Conservation (phyloP, 2,113 vertebrate genomes). For the Eira barbara region DNA sequence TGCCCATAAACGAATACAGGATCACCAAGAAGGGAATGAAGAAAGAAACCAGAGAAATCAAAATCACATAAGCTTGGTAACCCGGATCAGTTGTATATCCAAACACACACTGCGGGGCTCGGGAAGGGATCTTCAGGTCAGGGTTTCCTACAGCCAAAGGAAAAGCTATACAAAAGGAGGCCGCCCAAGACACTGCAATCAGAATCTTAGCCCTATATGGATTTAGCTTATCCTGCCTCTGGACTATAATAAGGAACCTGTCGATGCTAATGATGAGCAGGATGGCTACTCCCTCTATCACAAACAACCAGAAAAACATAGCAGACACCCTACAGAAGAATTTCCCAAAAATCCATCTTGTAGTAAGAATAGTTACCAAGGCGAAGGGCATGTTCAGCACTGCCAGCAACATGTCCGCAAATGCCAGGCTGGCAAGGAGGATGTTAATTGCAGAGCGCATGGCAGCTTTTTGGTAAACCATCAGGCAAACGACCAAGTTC, state of each 20-base stretch:
- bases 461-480: slow-evolving; percentile 98
- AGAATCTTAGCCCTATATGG: slow-evolving; percentile 95
- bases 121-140: slow-evolving; percentile 89
- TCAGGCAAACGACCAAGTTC: slow-evolving; percentile 97
- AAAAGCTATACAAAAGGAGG: slow-evolving; percentile 92
- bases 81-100: slow-evolving; percentile 89
- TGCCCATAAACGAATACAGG: slow-evolving; percentile 96
- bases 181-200: slow-evolving; percentile 91
- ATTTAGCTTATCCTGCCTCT: slow-evolving; percentile 96
- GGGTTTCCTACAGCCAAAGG: slow-evolving; percentile 92
- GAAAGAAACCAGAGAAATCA: slow-evolving; percentile 93
- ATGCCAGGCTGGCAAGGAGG: slow-evolving; percentile 96
- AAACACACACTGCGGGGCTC: slow-evolving; percentile 97
- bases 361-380: slow-evolving; percentile 92
- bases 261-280: slow-evolving; percentile 98
- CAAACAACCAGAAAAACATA: slow-evolving; percentile 98
- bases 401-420: slow-evolving; percentile 96
- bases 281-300: slow-evolving; percentile 94
- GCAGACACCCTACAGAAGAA: slow-evolving; percentile 93
- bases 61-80: slow-evolving; percentile 92
- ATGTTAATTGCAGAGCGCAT: slow-evolving; percentile 99
- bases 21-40: slow-evolving; percentile 96
- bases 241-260: slow-evolving; percentile 97
- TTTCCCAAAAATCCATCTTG: slow-evolving; percentile 94
- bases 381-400: slow-evolving; percentile 97